Conservation (phyloP, 2,797 vertebrate genomes). For the Cygnus olor region DNA sequence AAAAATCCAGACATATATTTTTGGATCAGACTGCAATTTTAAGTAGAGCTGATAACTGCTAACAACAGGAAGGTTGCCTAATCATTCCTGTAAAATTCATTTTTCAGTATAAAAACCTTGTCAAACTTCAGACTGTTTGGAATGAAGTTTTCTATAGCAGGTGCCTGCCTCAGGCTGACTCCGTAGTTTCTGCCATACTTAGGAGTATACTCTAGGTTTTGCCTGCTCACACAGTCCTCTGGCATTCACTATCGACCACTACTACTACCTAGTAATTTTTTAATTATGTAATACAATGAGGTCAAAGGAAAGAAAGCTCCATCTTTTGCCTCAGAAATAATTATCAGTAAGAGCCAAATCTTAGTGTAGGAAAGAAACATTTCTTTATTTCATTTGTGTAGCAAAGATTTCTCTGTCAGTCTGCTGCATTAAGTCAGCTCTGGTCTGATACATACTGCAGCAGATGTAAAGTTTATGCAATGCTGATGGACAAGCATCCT, state of each 20-base stretch:
- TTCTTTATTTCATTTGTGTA: not conserved
- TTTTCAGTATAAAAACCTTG: not conserved
- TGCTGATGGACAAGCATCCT: not conserved
- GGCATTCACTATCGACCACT: not conserved
- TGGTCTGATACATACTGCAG: not conserved
- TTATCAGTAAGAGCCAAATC: not conserved
- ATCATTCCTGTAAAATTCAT: not conserved
- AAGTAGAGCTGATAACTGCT: not conserved
- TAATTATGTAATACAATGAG: not conserved
- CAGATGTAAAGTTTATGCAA: not conserved
- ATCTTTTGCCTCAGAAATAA: not conserved
- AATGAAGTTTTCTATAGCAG: not conserved
- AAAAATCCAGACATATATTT: not conserved
- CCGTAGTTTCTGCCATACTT: not conserved
- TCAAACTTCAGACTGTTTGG: not conserved
- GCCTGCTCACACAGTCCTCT: not conserved
- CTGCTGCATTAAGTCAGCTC: not conserved
- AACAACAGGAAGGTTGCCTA: not conserved
- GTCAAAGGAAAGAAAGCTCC: not conserved
- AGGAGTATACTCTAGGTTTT: not conserved
- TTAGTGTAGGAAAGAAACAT: not conserved
- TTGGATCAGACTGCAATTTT: not conserved
- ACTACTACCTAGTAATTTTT: not conserved
- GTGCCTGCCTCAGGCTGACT: not conserved
- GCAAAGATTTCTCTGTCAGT: not conserved